A percentile compares a stretch with the other conserved stretches of the same genome.
Evolutionary conservation across 2,797 vertebrate genomes (phyloP).

Genomic region (Limosa lapponica): DNA sequence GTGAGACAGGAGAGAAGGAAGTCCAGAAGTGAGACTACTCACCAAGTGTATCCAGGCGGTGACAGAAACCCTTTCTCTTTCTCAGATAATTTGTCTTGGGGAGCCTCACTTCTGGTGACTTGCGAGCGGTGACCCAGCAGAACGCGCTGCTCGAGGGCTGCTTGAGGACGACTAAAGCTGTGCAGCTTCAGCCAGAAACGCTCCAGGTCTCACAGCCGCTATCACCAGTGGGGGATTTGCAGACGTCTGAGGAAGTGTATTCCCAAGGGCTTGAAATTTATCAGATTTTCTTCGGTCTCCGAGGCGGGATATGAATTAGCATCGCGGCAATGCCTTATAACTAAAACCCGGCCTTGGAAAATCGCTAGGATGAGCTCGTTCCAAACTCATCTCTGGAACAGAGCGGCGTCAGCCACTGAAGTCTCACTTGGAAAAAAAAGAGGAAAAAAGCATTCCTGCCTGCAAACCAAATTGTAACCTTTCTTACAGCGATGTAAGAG

Average conservation of each 20-base stretch:
- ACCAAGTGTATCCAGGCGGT: neutral
- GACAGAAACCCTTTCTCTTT: neutral
- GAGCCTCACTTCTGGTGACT: neutral
- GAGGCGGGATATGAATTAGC: neutral
- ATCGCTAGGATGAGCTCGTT: neutral
- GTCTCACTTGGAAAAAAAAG: neutral
- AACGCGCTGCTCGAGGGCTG: neutral
- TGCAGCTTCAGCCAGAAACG: neutral
- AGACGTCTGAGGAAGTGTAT: neutral
- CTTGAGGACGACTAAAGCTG: no score
- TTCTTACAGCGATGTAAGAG: neutral
- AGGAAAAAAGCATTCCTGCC: neutral
- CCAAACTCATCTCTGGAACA: neutral
- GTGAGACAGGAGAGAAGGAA: neutral
- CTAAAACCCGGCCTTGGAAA: neutral
- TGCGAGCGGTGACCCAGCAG: neutral
- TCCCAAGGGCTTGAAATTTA: neutral
- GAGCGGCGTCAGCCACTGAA: neutral
- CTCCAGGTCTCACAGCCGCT: neutral
- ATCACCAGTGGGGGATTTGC: neutral
- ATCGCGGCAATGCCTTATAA: neutral
- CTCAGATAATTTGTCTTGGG: neutral
- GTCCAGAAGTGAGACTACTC: neutral
- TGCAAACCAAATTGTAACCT: neutral
- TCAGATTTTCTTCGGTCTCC: neutral